Evolutionary conservation across 2,113 vertebrate genomes (phyloP).

Genomic region (Calidris pygmaea): DNA sequence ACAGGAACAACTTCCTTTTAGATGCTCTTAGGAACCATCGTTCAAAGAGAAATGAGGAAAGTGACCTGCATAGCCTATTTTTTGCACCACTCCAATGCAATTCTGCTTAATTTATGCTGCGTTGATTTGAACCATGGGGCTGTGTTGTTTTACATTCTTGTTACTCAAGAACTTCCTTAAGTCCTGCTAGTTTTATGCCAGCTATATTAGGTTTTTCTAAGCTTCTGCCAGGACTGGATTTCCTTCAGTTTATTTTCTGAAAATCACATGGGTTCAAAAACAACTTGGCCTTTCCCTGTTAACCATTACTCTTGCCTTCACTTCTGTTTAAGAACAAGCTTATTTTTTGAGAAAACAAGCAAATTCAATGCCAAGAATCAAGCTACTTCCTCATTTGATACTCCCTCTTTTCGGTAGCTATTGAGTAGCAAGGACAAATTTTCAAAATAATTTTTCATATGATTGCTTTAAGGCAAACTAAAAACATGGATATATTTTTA

Average conservation of each 20-base stretch:
- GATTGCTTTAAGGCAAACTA: not conserved
- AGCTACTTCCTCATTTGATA: conserved; percentile 7
- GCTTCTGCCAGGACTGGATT: conserved; percentile 38
- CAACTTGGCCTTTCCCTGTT: not conserved
- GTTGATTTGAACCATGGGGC: not conserved
- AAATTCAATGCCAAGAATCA: not conserved
- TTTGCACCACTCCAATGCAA: not conserved
- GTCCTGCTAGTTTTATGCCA: not conserved
- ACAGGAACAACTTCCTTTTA: not conserved
- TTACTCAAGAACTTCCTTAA: conserved; percentile 9
- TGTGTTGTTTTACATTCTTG: not conserved
- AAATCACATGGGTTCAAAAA: conserved; percentile 25
- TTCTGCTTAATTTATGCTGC: not conserved
- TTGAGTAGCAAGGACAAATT: not conserved
- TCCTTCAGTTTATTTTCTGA: conserved; percentile 46
- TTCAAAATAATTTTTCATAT: not conserved
- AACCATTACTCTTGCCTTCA: not conserved
- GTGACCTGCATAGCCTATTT: not conserved
- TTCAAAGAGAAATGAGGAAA: not conserved
- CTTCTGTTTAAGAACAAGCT: not conserved
- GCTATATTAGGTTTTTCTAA: conserved; percentile 18
- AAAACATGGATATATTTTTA: not conserved
- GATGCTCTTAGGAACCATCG: not conserved
- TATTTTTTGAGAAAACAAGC: conserved; percentile 25
- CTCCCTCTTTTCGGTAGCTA: not conserved